Conservation (phyloP, 2,797 vertebrate genomes). For the Ctenopoma kingsleyae region DNA sequence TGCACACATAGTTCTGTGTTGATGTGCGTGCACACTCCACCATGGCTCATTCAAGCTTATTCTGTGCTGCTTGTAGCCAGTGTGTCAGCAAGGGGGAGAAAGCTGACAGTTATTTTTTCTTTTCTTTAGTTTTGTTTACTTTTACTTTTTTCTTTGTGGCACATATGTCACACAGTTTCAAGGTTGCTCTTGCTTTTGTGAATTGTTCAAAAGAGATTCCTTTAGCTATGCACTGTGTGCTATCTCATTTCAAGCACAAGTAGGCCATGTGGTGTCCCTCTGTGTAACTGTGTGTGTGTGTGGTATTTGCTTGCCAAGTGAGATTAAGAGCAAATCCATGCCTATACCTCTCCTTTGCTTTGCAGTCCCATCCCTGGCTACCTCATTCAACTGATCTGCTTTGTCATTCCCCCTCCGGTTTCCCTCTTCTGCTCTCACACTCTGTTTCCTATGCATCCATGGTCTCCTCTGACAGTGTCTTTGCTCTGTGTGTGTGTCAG, state of each 20-base stretch:
- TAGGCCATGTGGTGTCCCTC: constrained; percentile 45
- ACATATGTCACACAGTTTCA: constrained; percentile 51
- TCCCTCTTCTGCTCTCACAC: constrained; percentile 53
- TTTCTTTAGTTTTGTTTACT: not conserved
- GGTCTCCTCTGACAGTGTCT: constrained; percentile 59
- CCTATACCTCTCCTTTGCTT: constrained; percentile 70
- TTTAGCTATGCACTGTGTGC: constrained; percentile 48
- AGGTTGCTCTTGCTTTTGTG: constrained; percentile 48
- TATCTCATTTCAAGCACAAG: constrained; percentile 73
- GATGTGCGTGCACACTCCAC: constrained; percentile 75
- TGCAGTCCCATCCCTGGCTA: constrained; percentile 57
- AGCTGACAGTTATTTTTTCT: constrained; percentile 10
- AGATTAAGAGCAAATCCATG: constrained; percentile 55
- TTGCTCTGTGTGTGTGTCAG: constrained; percentile 73
- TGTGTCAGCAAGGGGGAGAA: constrained; percentile 54
- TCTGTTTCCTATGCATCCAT: constrained; percentile 44
- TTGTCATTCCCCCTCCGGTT: constrained; percentile 53
- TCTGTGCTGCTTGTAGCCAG: constrained; percentile 71
- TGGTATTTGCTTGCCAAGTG: constrained; percentile 47
- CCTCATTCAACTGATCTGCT: constrained; percentile 69
- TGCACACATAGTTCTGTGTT: constrained; percentile 85
- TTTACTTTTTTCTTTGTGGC: constrained; percentile 17
- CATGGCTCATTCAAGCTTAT: constrained; percentile 78
- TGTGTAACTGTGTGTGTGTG: constrained; percentile 30
- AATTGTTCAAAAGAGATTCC: constrained; percentile 34